Conservation (phyloP, 37 sponge, comb jelly and placozoan species). For the Mnemiopsis leidyi region DNA sequence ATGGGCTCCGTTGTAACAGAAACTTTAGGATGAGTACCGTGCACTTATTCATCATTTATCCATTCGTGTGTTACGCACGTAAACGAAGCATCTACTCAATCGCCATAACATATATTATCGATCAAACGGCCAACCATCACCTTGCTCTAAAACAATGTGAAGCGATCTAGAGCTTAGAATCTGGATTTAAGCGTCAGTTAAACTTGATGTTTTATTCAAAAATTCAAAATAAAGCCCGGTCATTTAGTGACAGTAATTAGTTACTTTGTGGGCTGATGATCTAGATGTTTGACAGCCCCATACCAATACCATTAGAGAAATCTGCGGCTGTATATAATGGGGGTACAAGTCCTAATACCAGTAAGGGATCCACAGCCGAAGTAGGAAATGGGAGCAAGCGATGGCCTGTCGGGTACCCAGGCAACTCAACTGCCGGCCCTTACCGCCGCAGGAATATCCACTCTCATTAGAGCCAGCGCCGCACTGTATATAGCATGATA, state of each 20-base stretch:
- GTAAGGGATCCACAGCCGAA: not conserved
- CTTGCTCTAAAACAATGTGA: no score
- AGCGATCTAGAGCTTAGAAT: no score
- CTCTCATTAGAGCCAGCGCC: conserved; percentile 4
- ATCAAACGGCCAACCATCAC: no score
- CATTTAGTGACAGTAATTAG: not conserved
- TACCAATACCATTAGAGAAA: not conserved
- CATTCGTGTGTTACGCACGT: no score
- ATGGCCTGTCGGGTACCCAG: not conserved
- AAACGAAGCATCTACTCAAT: no score
- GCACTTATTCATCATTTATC: no score
- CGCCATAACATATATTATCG: no score
- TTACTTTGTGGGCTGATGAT: not conserved
- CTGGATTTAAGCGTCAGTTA: no score
- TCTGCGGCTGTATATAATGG: not conserved
- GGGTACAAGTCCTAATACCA: no score
- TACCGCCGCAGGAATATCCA: not conserved
- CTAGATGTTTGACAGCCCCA: not conserved
- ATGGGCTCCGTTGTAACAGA: no score
- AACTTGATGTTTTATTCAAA: not conserved
- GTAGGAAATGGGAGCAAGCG: not conserved
- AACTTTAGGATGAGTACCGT: no score
- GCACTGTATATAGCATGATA: conserved; percentile 29
- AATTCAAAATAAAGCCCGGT: not conserved
- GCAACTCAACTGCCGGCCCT: not conserved